A percentile compares a stretch with the other conserved stretches of the same genome.
phyloP scores from a whole-genome alignment of 2,113 vertebrate species.

The Cololabis saira region DNA sequence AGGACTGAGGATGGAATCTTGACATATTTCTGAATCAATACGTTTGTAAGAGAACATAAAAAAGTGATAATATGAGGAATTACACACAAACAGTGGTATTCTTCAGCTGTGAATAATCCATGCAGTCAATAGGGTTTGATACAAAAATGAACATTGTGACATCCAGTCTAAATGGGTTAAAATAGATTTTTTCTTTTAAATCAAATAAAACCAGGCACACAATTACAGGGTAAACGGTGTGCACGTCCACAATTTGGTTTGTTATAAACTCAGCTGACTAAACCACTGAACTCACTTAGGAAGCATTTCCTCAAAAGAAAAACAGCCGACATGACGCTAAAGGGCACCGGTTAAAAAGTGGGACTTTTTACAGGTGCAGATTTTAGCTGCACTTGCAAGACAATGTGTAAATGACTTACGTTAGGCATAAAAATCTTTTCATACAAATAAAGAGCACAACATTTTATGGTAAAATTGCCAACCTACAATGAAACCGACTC shows the following conservation, averaged over 20 bases:
- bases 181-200: conserved; percentile 20
- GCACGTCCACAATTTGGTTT: conserved; percentile 58
- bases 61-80: conserved; percentile 48
- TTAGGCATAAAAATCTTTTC: conserved; percentile 34
- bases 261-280: conserved; percentile 44
- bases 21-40: conserved; percentile 56
- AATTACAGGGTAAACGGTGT: conserved; percentile 59
- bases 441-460: conserved; percentile 49
- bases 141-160: conserved; percentile 56
- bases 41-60: conserved; percentile 33
- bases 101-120: conserved; percentile 61
- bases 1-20: conserved; percentile 56
- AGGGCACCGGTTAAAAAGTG: conserved; percentile 23
- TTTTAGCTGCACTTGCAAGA: conserved; percentile 38
- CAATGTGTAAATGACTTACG: conserved; percentile 18
- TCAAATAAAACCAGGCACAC: conserved; percentile 50
- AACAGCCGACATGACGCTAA: conserved; percentile 4
- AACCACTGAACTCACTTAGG: conserved; percentile 22
- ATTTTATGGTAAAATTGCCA: conserved; percentile 32
- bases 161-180: conserved; percentile 51
- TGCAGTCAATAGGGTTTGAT: conserved; percentile 71
- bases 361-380: conserved; percentile 16
- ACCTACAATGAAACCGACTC: conserved; percentile 45
- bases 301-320: conserved; percentile 27
- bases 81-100: conserved; percentile 68